Evolutionary conservation across 2,113 vertebrate species (phyloP).

Genomic region (Sarotherodon lohbergeri): DNA sequence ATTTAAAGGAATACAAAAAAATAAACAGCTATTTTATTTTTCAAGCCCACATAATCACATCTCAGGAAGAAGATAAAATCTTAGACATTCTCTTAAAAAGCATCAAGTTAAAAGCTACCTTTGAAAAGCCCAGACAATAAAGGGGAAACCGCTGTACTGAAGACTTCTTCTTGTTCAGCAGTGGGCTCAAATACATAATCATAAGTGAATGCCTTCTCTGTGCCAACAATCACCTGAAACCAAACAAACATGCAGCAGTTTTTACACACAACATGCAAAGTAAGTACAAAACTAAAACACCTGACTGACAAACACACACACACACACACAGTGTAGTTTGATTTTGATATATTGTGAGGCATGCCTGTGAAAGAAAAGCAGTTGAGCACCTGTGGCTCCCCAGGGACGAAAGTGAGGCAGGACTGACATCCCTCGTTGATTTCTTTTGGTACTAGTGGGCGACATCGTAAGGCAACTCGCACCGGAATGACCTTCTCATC

Average conservation of each 20-base stretch:
- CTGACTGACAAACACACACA: background rate
- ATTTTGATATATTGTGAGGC: background rate
- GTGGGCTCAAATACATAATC: constrained; percentile 92
- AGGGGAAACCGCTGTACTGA: constrained; percentile 77
- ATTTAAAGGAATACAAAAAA: background rate
- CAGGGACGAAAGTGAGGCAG: constrained; percentile 86
- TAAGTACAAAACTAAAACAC: background rate
- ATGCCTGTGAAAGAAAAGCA: background rate
- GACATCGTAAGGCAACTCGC: constrained; percentile 87
- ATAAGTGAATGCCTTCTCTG: constrained; percentile 89
- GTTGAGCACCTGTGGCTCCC: constrained; percentile 79
- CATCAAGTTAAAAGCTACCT: constrained; percentile 66
- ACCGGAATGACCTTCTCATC: constrained; percentile 86
- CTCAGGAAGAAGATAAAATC: background rate
- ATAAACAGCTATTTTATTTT: background rate
- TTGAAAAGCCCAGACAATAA: constrained; percentile 87
- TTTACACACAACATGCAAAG: background rate
- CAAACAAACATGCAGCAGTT: background rate
- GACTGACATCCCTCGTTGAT: constrained; percentile 83
- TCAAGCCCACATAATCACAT: background rate
- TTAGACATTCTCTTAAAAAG: background rate
- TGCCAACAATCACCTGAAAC: constrained; percentile 86
- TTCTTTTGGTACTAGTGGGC: constrained; percentile 87
- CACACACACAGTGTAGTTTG: background rate
- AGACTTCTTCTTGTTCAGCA: constrained; percentile 92